Evolutionary conservation across 2,113 vertebrate genomes (phyloP), one percentile per base, ranked within the genome.

Genomic region (Perccottus glenii): DNA sequence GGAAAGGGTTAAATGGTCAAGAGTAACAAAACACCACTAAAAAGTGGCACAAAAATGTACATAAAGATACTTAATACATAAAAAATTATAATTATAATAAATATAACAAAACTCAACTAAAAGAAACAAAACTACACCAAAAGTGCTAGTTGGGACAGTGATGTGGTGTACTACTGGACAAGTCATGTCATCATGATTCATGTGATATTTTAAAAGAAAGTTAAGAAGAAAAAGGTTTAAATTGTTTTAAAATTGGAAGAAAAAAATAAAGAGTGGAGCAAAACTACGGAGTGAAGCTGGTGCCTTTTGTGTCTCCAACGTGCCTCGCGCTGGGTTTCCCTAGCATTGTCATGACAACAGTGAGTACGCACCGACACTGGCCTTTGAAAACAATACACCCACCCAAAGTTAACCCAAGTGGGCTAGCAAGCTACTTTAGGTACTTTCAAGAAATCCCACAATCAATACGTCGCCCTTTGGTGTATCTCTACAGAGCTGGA

Each of bases 311-410:
- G 83, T 83, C 55, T 67, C 46, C 73, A 77, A 86, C 87, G 76
- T 84, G 77, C 88, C 83, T 85, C 67, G 77, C 83, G 75, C 78
- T 73, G 74, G 70, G 89, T 90, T 87, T 83, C 84, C 83, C 62
- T 79, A 70, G 84, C 71, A 88, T 89, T 81, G 89, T 89, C 89
- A 88, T 91, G 90, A 90, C 87, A 92, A 92, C 90, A 78, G 84
- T 76, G 78, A 85, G 85, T 77, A 80, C 77, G 68, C 82, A 64
- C 72, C 67, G 78, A 84, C 74, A 76, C 62, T 66, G 61, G 74
- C 71, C 60, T 56, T 58, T 77, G 75, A 70, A 89, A 78, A 89
- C 83, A 84, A 88, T 82, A 55, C 69, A 67, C n/a, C 40, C 55
- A 46, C 3, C 14, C 40, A 60, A 77, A 59, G 46, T 64, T 78